These are phyloP conservation scores for Lordiphosa fenestrarum DNA, from an alignment of 2,888 invertebrate species.

Conservation along the genomic window DNA sequence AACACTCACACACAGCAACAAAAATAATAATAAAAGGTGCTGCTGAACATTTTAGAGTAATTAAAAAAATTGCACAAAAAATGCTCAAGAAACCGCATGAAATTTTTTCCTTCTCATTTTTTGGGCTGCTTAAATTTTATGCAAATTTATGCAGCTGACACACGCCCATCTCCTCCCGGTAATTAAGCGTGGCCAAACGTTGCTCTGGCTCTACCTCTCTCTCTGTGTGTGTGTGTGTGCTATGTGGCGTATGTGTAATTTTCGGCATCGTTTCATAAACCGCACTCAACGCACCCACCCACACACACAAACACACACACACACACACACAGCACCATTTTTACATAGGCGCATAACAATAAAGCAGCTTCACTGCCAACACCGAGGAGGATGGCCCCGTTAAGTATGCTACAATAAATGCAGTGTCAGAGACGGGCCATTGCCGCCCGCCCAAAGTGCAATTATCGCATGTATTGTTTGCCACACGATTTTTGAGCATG, in stretches of 20 bases:
- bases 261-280: conserved; percentile 74
- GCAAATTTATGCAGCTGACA: conserved; percentile 64
- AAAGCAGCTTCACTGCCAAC: conserved; percentile 48
- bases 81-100: conserved; percentile 43
- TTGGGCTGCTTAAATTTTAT: conserved; percentile 49
- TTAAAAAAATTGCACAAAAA: conserved; percentile 60
- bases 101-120: conserved; percentile 42
- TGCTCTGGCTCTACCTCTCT: conserved; percentile 34
- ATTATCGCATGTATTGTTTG: conserved; percentile 75
- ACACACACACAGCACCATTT: conserved; percentile 55
- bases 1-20: conserved; percentile 20
- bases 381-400: conserved; percentile 38
- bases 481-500: conserved; percentile 36
- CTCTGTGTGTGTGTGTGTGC: conserved; percentile 31
- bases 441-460: conserved; percentile 71
- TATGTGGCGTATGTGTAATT: conserved; percentile 74
- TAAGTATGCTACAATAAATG: conserved; percentile 76
- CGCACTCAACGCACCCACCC: conserved; percentile 43
- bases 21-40: conserved; percentile 51
- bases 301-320: conserved; percentile 7
- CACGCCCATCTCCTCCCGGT: conserved; percentile 40
- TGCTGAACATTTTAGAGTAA: conserved; percentile 72
- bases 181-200: conserved; percentile 68
- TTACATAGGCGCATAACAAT: conserved; percentile 73
- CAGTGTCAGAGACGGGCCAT: conserved; percentile 66